Percentiles rank a stretch among this genome's conserved stretches.
phyloP scores from a whole-genome alignment of 2,888 invertebrate genomes.

The Alviniconcha strummeri region DNA sequence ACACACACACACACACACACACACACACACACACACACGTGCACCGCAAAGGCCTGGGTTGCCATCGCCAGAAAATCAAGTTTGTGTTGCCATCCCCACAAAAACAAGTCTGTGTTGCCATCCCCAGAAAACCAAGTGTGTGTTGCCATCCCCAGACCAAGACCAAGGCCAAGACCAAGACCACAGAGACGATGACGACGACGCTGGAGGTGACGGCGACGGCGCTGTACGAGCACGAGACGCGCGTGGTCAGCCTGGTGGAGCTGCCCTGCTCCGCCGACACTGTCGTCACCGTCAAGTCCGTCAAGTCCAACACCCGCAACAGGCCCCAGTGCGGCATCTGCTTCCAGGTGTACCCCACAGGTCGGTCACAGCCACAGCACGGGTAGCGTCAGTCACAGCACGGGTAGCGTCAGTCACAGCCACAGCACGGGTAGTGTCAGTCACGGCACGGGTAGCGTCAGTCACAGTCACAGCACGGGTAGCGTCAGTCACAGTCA shows the following conservation, averaged over 20 bases:
- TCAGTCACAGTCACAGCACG: too few relatives aligned
- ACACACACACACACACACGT: background rate
- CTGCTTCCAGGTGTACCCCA: slow-evolving; percentile 6
- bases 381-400: too few relatives aligned
- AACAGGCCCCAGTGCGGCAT: slow-evolving; percentile 1
- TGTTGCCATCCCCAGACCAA: background rate
- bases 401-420: too few relatives aligned
- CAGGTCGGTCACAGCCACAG: background rate
- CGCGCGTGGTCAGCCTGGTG: background rate
- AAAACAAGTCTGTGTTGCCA: background rate
- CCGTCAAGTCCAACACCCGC: slow-evolving; percentile 18
- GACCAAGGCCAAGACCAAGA: too few relatives aligned
- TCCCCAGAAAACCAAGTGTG: background rate
- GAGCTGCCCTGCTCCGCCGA: background rate
- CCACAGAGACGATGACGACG: too few relatives aligned
- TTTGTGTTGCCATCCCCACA: background rate
- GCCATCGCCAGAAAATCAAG: background rate
- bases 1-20: slow-evolving; percentile 7
- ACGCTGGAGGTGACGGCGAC: background rate
- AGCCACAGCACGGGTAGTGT: too few relatives aligned
- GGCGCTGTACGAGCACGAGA: slow-evolving; percentile 2
- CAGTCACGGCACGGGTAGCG: too few relatives aligned
- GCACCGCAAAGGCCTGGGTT: too few relatives aligned
- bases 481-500: too few relatives aligned
- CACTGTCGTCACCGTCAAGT: background rate